phyloP scores from a whole-genome alignment of 2,888 invertebrate genomes.

The Poecilobothrus nobilitatus region DNA sequence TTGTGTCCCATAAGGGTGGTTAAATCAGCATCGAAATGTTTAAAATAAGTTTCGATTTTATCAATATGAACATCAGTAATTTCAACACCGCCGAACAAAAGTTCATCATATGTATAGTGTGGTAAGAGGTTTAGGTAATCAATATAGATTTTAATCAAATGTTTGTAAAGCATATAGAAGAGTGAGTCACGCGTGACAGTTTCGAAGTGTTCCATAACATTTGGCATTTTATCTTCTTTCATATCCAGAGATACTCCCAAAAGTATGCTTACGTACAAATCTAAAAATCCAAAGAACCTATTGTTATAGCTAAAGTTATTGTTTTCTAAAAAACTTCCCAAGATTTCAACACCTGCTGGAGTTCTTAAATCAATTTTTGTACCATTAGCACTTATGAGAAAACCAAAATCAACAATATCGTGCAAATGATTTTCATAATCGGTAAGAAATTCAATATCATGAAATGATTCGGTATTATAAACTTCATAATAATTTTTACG shows the following conservation, averaged over 20 bases:
- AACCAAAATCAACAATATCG: constrained; percentile 47
- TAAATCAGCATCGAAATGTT: constrained; percentile 55
- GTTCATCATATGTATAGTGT: constrained; percentile 53
- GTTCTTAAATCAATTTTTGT: constrained; percentile 33
- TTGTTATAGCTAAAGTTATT: constrained; percentile 42
- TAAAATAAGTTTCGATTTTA: constrained; percentile 61
- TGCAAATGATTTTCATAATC: constrained; percentile 42
- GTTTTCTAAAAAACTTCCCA: constrained; percentile 51
- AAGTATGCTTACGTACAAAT: constrained; percentile 30
- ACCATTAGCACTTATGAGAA: constrained; percentile 33
- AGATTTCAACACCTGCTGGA: constrained; percentile 47
- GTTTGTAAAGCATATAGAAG: constrained; percentile 60
- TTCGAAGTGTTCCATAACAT: constrained; percentile 56
- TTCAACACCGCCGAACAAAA: constrained; percentile 52
- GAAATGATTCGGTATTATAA: constrained; percentile 35
- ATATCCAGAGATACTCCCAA: constrained; percentile 29
- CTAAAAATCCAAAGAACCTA: constrained; percentile 35
- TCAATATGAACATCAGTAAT: constrained; percentile 57
- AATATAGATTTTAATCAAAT: constrained; percentile 51
- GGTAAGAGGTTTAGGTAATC: constrained; percentile 52
- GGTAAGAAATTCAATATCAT: constrained; percentile 27
- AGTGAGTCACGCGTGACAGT: constrained; percentile 64
- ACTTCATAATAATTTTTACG: constrained; percentile 52
- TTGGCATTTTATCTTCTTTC: constrained; percentile 44
- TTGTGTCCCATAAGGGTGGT: constrained; percentile 38